A percentile compares a stretch with the other conserved stretches of the same genome.
Conservation (phyloP, 2,113 vertebrate genomes). For the Triplophysa dalaica region DNA sequence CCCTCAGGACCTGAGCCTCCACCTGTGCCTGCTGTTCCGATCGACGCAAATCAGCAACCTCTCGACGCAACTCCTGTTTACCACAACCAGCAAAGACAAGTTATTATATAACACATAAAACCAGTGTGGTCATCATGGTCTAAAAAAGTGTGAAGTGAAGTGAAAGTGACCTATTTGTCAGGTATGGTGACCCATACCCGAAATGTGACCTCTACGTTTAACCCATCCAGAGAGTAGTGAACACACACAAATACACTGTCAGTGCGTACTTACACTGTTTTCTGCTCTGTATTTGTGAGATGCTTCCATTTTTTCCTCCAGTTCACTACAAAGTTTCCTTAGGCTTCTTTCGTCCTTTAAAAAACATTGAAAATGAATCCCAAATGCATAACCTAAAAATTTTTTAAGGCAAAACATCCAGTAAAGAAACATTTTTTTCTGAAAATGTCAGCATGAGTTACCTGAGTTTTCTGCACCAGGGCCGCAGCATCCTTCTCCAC, state of each 20-base stretch:
- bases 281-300: conserved; percentile 66
- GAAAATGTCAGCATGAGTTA: conserved; percentile 20
- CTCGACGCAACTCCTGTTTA: conserved; percentile 67
- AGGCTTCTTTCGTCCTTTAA: conserved; percentile 69
- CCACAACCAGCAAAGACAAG: not conserved
- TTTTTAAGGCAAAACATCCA: not conserved
- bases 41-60: conserved; percentile 61
- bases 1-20: conserved; percentile 65
- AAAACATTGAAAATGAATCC: not conserved
- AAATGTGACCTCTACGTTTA: too few species aligned
- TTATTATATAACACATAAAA: not conserved
- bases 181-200: too few species aligned
- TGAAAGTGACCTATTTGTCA: too few species aligned
- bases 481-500: conserved; percentile 61
- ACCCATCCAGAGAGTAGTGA: too few species aligned
- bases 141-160: too few species aligned
- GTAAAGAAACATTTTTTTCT: not conserved
- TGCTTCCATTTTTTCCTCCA: conserved; percentile 64
- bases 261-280: conserved; percentile 62
- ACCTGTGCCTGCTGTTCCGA: conserved; percentile 64
- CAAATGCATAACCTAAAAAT: not conserved
- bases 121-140: not conserved
- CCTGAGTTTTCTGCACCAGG: conserved; percentile 70
- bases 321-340: conserved; percentile 61
- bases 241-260: not conserved